These are phyloP conservation scores for Psix sp. DNA, from an alignment of 1,140 invertebrate genomes.

Conservation along the genomic window DNA sequence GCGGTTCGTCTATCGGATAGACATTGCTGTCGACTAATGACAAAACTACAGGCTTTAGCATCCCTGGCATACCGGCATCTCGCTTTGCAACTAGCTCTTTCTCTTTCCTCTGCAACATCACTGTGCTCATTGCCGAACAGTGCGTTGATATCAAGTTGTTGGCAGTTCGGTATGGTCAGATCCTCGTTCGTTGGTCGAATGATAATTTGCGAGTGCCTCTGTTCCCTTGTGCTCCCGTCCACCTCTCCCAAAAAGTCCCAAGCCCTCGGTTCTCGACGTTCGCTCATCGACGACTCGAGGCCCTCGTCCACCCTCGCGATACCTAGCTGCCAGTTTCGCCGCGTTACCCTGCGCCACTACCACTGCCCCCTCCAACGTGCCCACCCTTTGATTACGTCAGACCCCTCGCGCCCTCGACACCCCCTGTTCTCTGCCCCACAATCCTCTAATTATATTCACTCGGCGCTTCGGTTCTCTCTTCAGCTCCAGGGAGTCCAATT, in stretches of 20 bases:
- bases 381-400: conserved; percentile 75
- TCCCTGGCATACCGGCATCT: conserved; percentile 40
- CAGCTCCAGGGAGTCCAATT: conserved; percentile 75
- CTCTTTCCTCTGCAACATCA: conserved; percentile 27
- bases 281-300: conserved; percentile 49
- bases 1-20: conserved; percentile 70
- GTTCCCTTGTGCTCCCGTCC: conserved; percentile 11
- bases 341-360: conserved; percentile 48
- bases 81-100: conserved; percentile 12
- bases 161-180: conserved; percentile 70
- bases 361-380: conserved; percentile 56
- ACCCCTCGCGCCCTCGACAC: conserved; percentile 62
- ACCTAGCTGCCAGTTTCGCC: conserved; percentile 48
- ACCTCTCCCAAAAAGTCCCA: conserved; percentile 43
- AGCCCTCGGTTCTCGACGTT: conserved; percentile 40
- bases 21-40: conserved; percentile 76
- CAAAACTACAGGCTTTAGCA: conserved; percentile 76
- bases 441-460: conserved; percentile 78
- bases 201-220: conserved; percentile 73
- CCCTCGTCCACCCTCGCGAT: conserved; percentile 38
- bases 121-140: conserved; percentile 32
- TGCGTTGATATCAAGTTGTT: conserved; percentile 74
- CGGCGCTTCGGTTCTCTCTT: conserved; percentile 67
- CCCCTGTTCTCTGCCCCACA: conserved; percentile 61
- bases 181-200: conserved; percentile 71